Conservation (phyloP, 2,797 vertebrate genomes). For the Helarctos malayanus region DNA sequence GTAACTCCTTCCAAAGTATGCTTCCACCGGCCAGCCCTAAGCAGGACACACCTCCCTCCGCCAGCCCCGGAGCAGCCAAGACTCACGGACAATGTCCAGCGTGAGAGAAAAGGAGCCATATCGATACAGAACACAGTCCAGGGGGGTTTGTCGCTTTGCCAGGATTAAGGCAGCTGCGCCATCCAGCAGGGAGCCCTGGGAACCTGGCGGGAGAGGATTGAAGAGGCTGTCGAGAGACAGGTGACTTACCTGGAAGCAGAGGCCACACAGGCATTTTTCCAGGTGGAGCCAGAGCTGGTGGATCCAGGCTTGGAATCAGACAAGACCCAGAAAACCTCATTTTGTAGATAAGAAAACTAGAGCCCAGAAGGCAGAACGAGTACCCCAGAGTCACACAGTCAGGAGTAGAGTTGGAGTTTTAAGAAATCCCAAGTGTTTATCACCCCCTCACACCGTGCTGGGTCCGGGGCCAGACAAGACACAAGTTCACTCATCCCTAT, state of each 20-base stretch:
- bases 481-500: background rate
- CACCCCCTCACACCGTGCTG: background rate
- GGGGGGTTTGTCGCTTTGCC: constrained; percentile 93
- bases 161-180: constrained; percentile 88
- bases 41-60: background rate
- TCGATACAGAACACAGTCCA: constrained; percentile 93
- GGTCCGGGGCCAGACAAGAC: background rate
- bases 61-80: background rate
- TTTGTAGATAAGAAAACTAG: constrained; percentile 47
- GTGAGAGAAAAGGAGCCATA: constrained; percentile 94
- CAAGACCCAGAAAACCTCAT: background rate
- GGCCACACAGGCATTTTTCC: background rate
- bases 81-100: constrained; percentile 95
- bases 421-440: constrained; percentile 40
- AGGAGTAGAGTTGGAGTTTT: background rate
- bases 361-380: background rate
- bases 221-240: constrained; percentile 41
- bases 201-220: constrained; percentile 37
- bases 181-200: constrained; percentile 55
- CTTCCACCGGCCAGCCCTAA: background rate
- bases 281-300: constrained; percentile 15
- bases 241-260: background rate
- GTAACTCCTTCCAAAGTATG: constrained; percentile 3
- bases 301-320: constrained; percentile 3
- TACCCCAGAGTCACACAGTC: background rate